Evolutionary conservation across 2,888 invertebrate genomes (phyloP), one percentile per base, ranked within the genome.

Genomic region (Orchesella flavescens): DNA sequence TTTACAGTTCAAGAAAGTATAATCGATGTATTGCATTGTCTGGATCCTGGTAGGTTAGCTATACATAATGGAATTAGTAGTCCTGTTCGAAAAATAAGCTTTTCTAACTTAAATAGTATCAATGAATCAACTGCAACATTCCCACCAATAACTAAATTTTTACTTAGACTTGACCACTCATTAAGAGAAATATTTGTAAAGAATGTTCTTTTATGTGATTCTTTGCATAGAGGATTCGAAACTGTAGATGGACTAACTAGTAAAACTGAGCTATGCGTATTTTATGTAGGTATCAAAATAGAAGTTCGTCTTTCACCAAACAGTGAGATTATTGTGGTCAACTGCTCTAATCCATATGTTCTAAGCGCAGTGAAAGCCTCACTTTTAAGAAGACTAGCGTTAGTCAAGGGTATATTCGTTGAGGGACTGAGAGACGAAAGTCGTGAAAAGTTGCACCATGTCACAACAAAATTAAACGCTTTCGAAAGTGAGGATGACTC

Each of bases 281-380:
- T 80, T 63, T 82, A 83, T 65, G 53, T 53, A n/a, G 80, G 77
- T 9, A 73, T 82, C 61, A 74, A 84, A 73, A 86, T 87, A 5
- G 65, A 71, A 1, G 44, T 87, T 12, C 73, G 17, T 2, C 23
- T 77, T 13, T 49, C 24, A 13, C 23, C 0, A 19, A 73, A 72
- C 5, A 21, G 1, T 53, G 84, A 66, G 1, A 44, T 44, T 0
- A 65, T 87, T n/a, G 10, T 66, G 1, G 34, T 87, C 13, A 77
- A 79, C 44, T 86, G 85, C 49, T 23, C 49, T 4, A 84, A 84
- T 76, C 75, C 84, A 24, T 17, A 17, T 5, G n/a, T 86, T 13
- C 75, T 86, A 4, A 74, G 72, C 63, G 84, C 82, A 19, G 24
- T 87, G 13, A 87, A 87, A 76, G 61, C 57, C 1, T 71, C 84